Percentiles rank a stretch among this genome's conserved stretches.
Evolutionary conservation across 1,140 invertebrate genomes (phyloP).

Genomic region (Centruroides vittatus): DNA sequence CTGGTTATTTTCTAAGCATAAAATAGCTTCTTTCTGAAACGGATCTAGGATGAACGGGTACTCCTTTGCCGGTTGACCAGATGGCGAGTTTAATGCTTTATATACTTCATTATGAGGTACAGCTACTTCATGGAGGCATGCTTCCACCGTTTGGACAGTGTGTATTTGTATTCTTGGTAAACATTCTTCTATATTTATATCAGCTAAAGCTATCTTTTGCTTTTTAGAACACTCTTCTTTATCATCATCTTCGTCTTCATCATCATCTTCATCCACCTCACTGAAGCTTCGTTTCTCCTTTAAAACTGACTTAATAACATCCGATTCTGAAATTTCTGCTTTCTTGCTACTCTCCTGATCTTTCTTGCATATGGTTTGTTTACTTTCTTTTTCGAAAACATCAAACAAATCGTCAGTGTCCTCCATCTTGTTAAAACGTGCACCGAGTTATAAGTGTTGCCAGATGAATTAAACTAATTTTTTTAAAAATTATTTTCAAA

Average conservation of each 20-base stretch:
- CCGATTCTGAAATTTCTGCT: conserved; percentile 20
- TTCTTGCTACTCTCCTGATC: not conserved
- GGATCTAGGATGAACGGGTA: conserved; percentile 94
- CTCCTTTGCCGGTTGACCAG: conserved; percentile 63
- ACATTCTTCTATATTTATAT: conserved; percentile 18
- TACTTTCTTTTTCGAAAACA: conserved; percentile 34
- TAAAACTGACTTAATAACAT: not conserved
- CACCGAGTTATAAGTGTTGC: too few species aligned
- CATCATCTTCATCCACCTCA: too few species aligned
- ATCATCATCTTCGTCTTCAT: too few species aligned
- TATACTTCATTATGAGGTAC: conserved; percentile 73
- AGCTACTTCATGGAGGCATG: conserved; percentile 81
- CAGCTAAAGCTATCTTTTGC: not conserved
- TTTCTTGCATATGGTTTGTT: conserved; percentile 1
- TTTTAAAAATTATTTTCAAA: too few species aligned
- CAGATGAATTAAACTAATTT: too few species aligned
- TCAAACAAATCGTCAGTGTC: conserved; percentile 34
- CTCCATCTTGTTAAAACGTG: not conserved
- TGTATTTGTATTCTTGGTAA: conserved; percentile 60
- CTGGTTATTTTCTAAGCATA: conserved; percentile 93
- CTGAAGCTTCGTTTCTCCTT: not conserved
- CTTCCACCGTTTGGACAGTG: conserved; percentile 70
- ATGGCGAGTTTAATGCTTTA: conserved; percentile 43
- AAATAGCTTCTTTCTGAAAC: conserved; percentile 94
- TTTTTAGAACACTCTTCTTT: not conserved